Percentiles rank a stretch among this genome's conserved stretches.
phyloP scores from a whole-genome alignment of 2,113 vertebrate species.

The Lepidothrix coronata region DNA sequence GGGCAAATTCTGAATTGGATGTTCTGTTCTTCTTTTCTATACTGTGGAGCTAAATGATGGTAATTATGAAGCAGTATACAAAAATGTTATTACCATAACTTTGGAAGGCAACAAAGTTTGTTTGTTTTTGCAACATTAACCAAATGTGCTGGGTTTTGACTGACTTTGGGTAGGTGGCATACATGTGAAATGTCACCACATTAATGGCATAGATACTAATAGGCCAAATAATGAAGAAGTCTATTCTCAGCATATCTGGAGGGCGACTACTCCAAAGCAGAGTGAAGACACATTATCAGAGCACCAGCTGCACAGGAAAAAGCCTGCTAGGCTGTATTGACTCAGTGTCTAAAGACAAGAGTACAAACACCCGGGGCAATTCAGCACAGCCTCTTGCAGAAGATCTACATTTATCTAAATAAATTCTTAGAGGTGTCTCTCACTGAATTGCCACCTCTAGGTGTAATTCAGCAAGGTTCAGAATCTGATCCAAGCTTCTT shows the following conservation, averaged over 20 bases:
- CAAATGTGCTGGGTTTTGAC: neutral
- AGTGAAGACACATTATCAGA: neutral
- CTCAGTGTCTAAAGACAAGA: neutral
- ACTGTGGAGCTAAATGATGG: neutral
- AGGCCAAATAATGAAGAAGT: neutral
- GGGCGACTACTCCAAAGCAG: neutral
- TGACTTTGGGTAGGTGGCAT: accelerated
- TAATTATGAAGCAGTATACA: neutral
- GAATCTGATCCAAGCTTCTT: conserved; percentile 67
- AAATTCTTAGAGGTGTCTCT: conserved; percentile 19
- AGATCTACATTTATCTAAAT: conserved; percentile 36
- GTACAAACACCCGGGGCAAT: neutral
- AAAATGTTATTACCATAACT: neutral
- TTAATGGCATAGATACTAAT: neutral
- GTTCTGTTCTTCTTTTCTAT: neutral
- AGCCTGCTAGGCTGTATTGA: neutral
- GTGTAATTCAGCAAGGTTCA: conserved; percentile 65
- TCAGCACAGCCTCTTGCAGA: neutral
- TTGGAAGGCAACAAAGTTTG: neutral
- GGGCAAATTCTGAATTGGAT: neutral
- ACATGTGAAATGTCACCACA: neutral
- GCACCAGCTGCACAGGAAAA: neutral
- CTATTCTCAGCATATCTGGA: neutral
- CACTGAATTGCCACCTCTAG: conserved; percentile 36
- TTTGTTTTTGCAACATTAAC: neutral